Percentiles rank a stretch among this genome's conserved stretches.
Evolutionary conservation across 2,113 vertebrate species (phyloP).

Genomic region (Alethe castanea): DNA sequence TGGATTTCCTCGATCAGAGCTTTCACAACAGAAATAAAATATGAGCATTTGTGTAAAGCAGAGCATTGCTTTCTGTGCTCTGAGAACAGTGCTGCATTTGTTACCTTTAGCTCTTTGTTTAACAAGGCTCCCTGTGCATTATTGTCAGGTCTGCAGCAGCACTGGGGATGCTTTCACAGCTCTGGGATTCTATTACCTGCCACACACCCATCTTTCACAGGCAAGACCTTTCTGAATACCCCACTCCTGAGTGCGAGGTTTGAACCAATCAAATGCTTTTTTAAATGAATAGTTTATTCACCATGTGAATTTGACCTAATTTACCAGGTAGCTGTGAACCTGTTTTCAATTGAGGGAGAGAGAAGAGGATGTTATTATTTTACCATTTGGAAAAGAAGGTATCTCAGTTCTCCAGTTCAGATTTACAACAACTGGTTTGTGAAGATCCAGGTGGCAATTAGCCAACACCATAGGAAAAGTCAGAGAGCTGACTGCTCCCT

Average conservation of each 20-base stretch:
- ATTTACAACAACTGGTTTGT: not conserved
- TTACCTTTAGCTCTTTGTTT: not conserved
- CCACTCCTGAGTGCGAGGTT: not conserved
- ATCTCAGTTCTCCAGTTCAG: not conserved
- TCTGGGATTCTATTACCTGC: not conserved
- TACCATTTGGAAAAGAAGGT: not conserved
- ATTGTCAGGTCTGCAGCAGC: not conserved
- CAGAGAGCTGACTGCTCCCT: not conserved
- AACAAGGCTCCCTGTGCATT: not conserved
- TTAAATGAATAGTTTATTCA: not conserved
- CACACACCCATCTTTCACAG: not conserved
- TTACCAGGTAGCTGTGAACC: not conserved
- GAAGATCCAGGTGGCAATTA: not conserved
- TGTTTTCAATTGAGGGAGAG: not conserved
- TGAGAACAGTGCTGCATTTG: not conserved
- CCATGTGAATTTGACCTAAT: not conserved
- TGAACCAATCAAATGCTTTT: not conserved
- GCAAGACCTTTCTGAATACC: not conserved
- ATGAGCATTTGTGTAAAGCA: not conserved
- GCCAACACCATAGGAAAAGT: not conserved
- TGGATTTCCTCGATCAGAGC: not conserved
- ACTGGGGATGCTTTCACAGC: not conserved
- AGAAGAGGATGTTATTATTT: not conserved
- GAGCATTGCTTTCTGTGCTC: not conserved
- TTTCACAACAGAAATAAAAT: not conserved